Conservation (phyloP, 2,888 invertebrate species). For the Acanthococcus lagerstroemiae region DNA sequence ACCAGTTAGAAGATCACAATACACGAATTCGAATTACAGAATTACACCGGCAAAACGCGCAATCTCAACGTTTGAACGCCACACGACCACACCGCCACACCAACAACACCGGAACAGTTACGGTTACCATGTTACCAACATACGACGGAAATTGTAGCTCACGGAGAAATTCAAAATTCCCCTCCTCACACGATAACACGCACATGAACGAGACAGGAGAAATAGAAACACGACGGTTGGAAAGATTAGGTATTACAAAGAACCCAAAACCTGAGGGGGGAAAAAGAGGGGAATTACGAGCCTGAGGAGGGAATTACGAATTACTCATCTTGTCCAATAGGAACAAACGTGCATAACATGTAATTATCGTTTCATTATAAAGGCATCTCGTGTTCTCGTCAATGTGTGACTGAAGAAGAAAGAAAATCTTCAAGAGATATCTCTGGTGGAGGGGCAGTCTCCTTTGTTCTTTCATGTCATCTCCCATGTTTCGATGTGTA, state of each 20-base stretch:
- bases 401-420: too few relatives aligned
- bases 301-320: constrained; percentile 12
- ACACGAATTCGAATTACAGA: background rate
- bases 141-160: background rate
- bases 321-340: constrained; percentile 18
- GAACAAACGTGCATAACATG: background rate
- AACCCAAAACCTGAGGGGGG: background rate
- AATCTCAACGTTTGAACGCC: background rate
- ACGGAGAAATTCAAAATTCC: constrained; percentile 4
- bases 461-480: too few relatives aligned
- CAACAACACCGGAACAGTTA: background rate
- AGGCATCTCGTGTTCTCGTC: background rate
- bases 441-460: too few relatives aligned
- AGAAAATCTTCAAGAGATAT: too few relatives aligned
- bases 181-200: too few relatives aligned
- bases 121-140: background rate
- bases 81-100: background rate
- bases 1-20: background rate
- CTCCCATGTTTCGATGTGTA: too few relatives aligned
- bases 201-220: too few relatives aligned
- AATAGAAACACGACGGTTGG: background rate
- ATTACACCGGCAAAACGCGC: background rate
- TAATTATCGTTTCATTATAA: constrained; percentile 5
- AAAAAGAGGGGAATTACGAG: constrained; percentile 3
- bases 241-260: constrained; percentile 11